phyloP scores from a whole-genome alignment of 2,888 invertebrate species.

The Dolichopus griseipennis region DNA sequence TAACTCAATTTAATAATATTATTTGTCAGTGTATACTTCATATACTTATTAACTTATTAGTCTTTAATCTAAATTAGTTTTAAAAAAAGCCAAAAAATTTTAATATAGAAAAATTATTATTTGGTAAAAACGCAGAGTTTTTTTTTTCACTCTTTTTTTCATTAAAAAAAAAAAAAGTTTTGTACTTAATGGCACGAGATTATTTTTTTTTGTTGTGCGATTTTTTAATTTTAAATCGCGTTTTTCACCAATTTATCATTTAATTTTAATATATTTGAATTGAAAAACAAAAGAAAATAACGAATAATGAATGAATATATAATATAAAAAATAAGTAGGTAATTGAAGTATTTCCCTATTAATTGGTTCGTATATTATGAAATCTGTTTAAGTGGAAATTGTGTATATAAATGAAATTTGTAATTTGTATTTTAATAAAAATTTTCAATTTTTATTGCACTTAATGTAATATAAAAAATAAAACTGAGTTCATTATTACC shows the following conservation, averaged over 20 bases:
- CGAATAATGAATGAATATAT: too few relatives aligned
- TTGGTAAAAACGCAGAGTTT: too few relatives aligned
- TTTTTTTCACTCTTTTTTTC: too few relatives aligned
- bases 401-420: too few relatives aligned
- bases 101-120: too few relatives aligned
- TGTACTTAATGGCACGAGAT: neutral
- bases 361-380: neutral
- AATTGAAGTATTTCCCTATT: neutral
- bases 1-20: neutral
- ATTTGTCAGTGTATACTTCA: neutral
- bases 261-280: neutral
- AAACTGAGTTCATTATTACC: too few relatives aligned
- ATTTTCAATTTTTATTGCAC: too few relatives aligned
- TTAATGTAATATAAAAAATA: too few relatives aligned
- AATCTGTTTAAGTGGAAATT: too few relatives aligned
- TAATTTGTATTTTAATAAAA: too few relatives aligned
- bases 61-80: too few relatives aligned
- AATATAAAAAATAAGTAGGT: neutral
- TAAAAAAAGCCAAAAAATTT: too few relatives aligned
- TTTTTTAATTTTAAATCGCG: neutral
- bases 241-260: neutral
- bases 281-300: neutral
- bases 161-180: neutral
- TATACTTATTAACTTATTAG: neutral
- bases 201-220: neutral